Evolutionary conservation across 2,888 invertebrate genomes (phyloP), one percentile per base, ranked within the genome.

Genomic region (Aphodius sticticus): DNA sequence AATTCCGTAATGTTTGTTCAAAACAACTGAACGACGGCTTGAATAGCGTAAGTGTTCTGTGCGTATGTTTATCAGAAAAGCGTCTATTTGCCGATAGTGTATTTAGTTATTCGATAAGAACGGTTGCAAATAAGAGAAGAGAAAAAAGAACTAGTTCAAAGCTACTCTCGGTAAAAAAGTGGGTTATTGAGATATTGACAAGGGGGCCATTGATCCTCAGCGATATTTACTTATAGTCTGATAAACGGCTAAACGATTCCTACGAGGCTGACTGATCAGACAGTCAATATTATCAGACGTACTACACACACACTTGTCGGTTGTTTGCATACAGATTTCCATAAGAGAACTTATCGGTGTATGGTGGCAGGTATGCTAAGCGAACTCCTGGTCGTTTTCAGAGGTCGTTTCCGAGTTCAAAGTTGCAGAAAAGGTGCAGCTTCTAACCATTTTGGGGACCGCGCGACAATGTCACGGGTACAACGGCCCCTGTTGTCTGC

Each of bases 401-500:
- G 26, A 26, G 26, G 26, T 26, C 26, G 26, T 26, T 53, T 53
- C 53, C 53, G 53, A 53, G 53, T 53, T 53, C 53, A 53, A 53
- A 53, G 53, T 2, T 53, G 7, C 53, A 3, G 3, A 3, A 26
- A 26, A 26, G 26, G 26, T 26, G 26, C 26, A 26, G 26, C 53
- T 12, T 53, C 12, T 53, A 53, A 53, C 7, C 53, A 9, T 12
- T 53, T 53, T 53, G 53, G 9, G 53, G 53, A 53, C 53, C 53
- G 12, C 2, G 7, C 53, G 53, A 53, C 53, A 53, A 53, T 53
- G 53, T 53, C 53, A 53, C 12, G 9, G 53, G 53, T 53, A 7
- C 53, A 53, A 53, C 53, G 53, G 53, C 53, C 53, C 53, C 53
- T 53, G 53, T 53, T 53, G 53, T 53, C 53, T 53, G 53, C 53